Evolutionary conservation across 2,888 invertebrate genomes (phyloP), one percentile per base, ranked within the genome.

Genomic region (Boloria selene): DNA sequence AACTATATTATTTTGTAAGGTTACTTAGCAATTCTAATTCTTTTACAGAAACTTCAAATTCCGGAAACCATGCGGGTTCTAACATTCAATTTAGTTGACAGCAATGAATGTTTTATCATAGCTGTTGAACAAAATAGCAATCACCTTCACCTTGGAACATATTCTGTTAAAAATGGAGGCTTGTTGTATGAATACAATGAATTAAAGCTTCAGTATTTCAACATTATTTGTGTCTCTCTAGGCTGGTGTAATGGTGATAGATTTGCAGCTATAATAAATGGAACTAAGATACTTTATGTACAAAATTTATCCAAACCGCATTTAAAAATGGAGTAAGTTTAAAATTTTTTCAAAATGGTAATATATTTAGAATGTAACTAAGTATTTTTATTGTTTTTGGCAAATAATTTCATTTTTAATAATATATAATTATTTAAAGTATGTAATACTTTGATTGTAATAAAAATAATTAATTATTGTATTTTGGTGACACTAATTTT

Each of bases 251-350:
- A 86, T 58, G 83, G 84, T 26, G 85, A 88, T 17, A 80, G 79
- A 74, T 88, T 84, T 83, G 92, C 85, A 52, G 92, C 90, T 13
- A 74, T 92, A 18, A 77, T 79, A 22, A 90, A 91, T 78, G 91
- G 89, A 44, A 84, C 87, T 1, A 83, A 80, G 71, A 75, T 64
- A 60, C 72, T 93, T 22, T 84, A 76, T 61, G 79, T 92, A 49
- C 92, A 90, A 72, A 88, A 90, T 74, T 73, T 91, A 56, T 72
- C 79, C 13, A 77, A 85, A 64, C 85, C 87, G 47, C 82, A 86
- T 74, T 44, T 85, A 7, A 79, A 69, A 67, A 74, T 80, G 64
- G 72, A 77, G 88, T 88, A 79, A 84, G 85, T 59, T 17, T 16
- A n/a, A 14, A 53, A 53, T 6, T 44, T 42, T 13, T 22, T n/a